phyloP scores from a whole-genome alignment of 2,113 vertebrate species.

The Leptosomus discolor region DNA sequence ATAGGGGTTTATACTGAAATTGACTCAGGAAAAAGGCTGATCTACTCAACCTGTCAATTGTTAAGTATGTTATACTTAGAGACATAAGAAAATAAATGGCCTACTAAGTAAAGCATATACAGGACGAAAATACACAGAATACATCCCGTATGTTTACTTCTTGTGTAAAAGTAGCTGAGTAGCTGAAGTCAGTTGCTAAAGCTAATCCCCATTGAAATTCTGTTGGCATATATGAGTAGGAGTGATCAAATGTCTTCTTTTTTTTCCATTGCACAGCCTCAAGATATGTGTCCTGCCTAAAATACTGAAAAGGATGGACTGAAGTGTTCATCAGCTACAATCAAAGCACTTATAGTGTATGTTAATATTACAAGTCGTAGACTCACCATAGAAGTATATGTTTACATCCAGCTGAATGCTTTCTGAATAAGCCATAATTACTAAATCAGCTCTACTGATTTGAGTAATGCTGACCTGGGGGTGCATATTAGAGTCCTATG shows the following conservation, averaged over 20 bases:
- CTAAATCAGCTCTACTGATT: neutral
- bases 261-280: neutral
- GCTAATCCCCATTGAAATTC: neutral
- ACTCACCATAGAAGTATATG: neutral
- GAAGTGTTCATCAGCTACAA: neutral
- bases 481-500: neutral
- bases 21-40: neutral
- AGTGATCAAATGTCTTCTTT: neutral
- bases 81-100: neutral
- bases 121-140: neutral
- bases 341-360: neutral
- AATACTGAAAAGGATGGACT: neutral
- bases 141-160: neutral
- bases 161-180: neutral
- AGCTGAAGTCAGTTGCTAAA: neutral
- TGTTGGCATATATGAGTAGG: neutral
- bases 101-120: neutral
- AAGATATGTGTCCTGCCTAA: neutral
- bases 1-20: neutral
- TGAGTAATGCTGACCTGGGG: neutral
- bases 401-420: neutral
- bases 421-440: neutral
- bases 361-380: neutral
- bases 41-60: neutral
- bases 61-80: neutral